phyloP scores from a whole-genome alignment of 2,113 vertebrate species.

The Polypterus bichir region DNA sequence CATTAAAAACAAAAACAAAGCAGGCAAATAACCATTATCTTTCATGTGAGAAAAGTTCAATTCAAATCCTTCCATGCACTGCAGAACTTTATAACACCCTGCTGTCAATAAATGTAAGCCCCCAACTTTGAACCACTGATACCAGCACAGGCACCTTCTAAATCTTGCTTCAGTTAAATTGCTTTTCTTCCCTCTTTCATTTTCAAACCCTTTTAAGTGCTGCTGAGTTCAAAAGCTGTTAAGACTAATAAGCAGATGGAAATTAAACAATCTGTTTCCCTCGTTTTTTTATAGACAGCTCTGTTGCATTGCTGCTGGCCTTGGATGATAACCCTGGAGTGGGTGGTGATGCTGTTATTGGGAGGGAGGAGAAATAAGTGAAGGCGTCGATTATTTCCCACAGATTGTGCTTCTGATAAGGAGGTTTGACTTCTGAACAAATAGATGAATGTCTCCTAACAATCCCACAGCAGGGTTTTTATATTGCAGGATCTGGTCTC shows the following conservation, averaged over 20 bases:
- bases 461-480: neutral
- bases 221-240: neutral
- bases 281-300: neutral
- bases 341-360: conserved; percentile 1
- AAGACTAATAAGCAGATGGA: neutral
- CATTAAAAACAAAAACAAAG: neutral
- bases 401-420: neutral
- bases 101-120: neutral
- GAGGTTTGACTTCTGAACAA: neutral
- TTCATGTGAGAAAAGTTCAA: neutral
- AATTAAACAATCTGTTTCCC: neutral
- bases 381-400: conserved; percentile 7
- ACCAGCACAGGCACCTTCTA: neutral
- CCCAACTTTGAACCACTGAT: neutral
- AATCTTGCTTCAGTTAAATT: too few species aligned
- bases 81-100: neutral
- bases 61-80: neutral
- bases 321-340: conserved; percentile 6
- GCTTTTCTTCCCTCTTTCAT: neutral
- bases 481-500: neutral
- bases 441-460: neutral
- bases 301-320: neutral
- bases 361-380: conserved; percentile 3
- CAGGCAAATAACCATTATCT: neutral
- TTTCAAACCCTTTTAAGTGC: neutral